These are phyloP conservation scores for Heliconius hortense DNA, from an alignment of 2,888 invertebrate species.

Conservation along the genomic window DNA sequence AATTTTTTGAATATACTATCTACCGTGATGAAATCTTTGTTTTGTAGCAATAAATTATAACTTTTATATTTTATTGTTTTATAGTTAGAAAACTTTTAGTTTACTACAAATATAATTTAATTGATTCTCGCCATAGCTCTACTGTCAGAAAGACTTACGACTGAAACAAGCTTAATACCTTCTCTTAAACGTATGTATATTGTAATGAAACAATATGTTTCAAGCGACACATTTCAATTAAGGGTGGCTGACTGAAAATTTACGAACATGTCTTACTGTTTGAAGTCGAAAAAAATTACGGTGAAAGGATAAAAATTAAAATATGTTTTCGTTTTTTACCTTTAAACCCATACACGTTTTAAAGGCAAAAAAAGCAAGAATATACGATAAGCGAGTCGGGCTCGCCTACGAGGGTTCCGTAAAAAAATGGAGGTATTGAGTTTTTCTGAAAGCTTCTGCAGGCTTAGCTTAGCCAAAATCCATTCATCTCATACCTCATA, in stretches of 20 bases:
- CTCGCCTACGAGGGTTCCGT: no score
- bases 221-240: constrained; percentile 16
- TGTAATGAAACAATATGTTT: constrained; percentile 10
- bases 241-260: not conserved
- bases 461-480: no score
- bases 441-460: no score
- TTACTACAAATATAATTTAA: not conserved
- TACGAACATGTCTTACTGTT: not conserved
- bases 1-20: no score
- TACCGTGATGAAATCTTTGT: not conserved
- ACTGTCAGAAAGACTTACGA: not conserved
- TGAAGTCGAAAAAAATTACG: not conserved
- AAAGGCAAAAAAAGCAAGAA: no score
- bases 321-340: not conserved
- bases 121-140: not conserved
- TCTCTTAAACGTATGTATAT: not conserved
- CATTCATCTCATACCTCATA: no score
- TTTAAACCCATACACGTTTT: not conserved
- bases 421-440: no score
- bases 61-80: not conserved
- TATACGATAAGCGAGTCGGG: no score
- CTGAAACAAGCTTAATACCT: constrained; percentile 3
- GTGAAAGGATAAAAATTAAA: not conserved
- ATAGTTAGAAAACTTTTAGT: not conserved
- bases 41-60: not conserved